Percentiles rank a stretch among this genome's conserved stretches.
These are phyloP conservation scores for Thalassophryne amazonica DNA, from an alignment of 2,797 vertebrate genomes.

Conservation along the genomic window DNA sequence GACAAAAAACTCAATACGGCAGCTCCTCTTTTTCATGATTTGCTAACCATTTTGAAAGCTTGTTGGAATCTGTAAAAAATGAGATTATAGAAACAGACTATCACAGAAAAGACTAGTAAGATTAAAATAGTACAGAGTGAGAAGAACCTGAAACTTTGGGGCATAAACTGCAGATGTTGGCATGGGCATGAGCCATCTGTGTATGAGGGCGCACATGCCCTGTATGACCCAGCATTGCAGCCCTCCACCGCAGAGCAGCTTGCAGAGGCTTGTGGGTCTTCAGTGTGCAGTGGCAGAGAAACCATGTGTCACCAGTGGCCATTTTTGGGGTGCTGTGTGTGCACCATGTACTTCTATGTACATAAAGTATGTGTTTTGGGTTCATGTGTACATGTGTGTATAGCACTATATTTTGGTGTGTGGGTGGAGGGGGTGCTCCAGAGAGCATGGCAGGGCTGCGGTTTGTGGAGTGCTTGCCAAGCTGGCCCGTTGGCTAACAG, in stretches of 20 bases:
- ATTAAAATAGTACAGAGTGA: no score
- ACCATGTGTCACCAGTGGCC: slow-evolving; percentile 45
- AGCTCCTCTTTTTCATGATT: no score
- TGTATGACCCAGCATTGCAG: slow-evolving; percentile 39
- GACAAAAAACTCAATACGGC: no score
- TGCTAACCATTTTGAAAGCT: no score
- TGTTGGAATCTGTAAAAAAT: no score
- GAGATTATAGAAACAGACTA: no score
- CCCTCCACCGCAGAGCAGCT: slow-evolving; percentile 58
- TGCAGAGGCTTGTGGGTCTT: slow-evolving; percentile 52
- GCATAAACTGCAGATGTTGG: no score
- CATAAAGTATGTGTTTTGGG: slow-evolving; percentile 3
- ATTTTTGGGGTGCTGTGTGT: slow-evolving; percentile 17
- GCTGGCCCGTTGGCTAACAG: slow-evolving; percentile 32
- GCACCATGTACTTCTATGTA: slow-evolving; percentile 18
- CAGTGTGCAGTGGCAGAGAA: slow-evolving; percentile 45
- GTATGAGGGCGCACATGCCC: slow-evolving; percentile 53
- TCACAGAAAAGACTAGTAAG: no score
- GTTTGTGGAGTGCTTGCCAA: slow-evolving; percentile 47
- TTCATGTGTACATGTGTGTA: slow-evolving; percentile 5
- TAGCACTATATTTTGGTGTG: no score
- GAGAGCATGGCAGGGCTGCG: slow-evolving; percentile 52
- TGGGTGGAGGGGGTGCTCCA: slow-evolving; percentile 13
- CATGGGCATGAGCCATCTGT: no score
- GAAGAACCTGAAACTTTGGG: no score